Conservation (phyloP, 2,797 vertebrate species). For the Oryzias sinensis region DNA sequence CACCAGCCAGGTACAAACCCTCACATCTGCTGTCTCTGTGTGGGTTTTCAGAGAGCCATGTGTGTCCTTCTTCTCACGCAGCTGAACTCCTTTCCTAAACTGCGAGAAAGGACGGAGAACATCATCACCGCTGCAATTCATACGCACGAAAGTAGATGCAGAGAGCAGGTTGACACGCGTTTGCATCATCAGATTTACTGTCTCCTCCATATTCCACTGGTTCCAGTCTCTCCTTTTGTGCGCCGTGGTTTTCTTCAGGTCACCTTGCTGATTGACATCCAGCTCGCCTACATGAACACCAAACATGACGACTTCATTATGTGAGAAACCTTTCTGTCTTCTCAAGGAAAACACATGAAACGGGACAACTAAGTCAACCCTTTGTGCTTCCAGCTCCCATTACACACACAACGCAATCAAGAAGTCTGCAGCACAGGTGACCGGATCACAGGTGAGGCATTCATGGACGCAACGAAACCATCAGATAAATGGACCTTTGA, state of each 20-base stretch:
- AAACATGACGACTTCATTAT: slow-evolving; percentile 95
- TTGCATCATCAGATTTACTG: background rate
- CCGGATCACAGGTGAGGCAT: slow-evolving; percentile 58
- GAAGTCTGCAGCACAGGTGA: slow-evolving; percentile 16
- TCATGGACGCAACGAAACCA: background rate
- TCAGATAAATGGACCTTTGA: background rate
- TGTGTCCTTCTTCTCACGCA: slow-evolving; percentile 50
- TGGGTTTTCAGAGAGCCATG: background rate
- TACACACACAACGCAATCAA: slow-evolving; percentile 37
- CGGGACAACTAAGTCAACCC: too few relatives aligned
- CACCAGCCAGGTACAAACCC: slow-evolving; percentile 81
- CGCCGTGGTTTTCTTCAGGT: slow-evolving; percentile 71
- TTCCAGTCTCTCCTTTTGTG: background rate
- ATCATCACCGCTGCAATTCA: slow-evolving; percentile 86
- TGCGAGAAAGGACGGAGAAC: slow-evolving; percentile 87
- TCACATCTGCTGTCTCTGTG: background rate
- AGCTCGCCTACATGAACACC: slow-evolving; percentile 94
- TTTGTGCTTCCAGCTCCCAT: slow-evolving; percentile 40
- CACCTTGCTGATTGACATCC: slow-evolving; percentile 87
- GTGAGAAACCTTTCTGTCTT: slow-evolving; percentile 71
- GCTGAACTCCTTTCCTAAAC: slow-evolving; percentile 87
- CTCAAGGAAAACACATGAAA: background rate
- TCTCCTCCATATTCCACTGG: too few relatives aligned
- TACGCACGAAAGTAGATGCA: slow-evolving; percentile 87
- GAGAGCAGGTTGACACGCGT: slow-evolving; percentile 83